Base-by-base conservation (phyloP, 2,888 invertebrate species). In the Melanchra persicariae region DNA sequence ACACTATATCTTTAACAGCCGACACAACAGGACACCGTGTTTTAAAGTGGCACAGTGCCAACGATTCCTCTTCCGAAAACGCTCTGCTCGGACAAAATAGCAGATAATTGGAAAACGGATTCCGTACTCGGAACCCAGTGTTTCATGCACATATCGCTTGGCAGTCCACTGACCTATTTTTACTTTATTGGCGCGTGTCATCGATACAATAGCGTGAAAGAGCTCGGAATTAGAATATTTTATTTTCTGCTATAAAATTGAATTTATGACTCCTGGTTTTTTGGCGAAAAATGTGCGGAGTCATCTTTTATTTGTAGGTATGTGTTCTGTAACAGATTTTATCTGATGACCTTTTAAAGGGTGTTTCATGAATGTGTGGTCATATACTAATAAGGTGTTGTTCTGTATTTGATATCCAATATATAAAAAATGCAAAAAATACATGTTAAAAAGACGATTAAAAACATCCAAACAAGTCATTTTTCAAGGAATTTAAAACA, bases 151-250 rank as follows among this genome's bases (percentile, higher is more conserved):
- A 82, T 82, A 82, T 79, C 79, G 83, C 68, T 73, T 68, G 79
- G 68, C 74, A 82, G 83, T 43, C 55, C 58, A 58, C 49, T 81
- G 84, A 83, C 81, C 81, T 73, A 77, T 84, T 84, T 83, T 67
- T 67, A 74, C 80, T 84, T 73, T 81, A 84, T 84, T 81, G 74
- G 80, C 83, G 66, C 67, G 63, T 83, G 80, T 83, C 83, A 80
- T 79, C 80, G 80, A 83, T 80, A 80, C 83, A 80, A 83, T 70
- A 69, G 75, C 74, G 69, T 64, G 63, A 55, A 51, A 70, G 64
- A 68, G 67, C 54, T 66, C 43, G 40, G 81, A 68, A 81, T 83
- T 83, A 77, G 81, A 83, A 79, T 79, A 79, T 79, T 82, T 82
- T 82, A 72, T 79, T 82, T 65, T 58, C 54, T 58, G 74, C 68